Evolutionary conservation across 2,113 vertebrate genomes (phyloP).

Genomic region (Notechis scutatus): DNA sequence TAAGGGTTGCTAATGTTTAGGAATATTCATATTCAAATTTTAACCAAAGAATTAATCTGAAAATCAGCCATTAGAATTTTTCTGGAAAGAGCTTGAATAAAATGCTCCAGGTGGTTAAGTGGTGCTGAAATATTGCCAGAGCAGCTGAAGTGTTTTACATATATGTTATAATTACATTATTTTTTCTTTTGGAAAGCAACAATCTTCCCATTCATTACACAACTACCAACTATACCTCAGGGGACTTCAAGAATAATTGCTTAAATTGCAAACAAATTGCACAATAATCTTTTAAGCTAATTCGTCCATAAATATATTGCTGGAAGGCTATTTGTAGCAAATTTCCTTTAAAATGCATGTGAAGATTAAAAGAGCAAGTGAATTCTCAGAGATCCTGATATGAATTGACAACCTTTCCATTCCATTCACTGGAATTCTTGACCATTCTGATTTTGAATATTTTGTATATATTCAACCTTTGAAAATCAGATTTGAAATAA

Average conservation of each 20-base stretch:
- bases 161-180: not conserved
- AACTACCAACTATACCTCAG: not conserved
- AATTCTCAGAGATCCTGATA: not conserved
- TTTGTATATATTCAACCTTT: not conserved
- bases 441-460: not conserved
- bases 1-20: not conserved
- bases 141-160: not conserved
- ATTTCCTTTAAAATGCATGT: not conserved
- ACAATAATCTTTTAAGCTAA: not conserved
- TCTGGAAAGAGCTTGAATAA: not conserved
- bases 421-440: not conserved
- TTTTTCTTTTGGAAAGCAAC: not conserved
- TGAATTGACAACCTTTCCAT: not conserved
- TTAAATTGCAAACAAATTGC: slow-evolving; percentile 22
- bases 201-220: not conserved
- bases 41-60: not conserved
- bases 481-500: not conserved
- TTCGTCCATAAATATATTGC: not conserved
- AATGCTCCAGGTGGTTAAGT: not conserved
- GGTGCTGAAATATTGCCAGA: not conserved
- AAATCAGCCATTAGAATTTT: not conserved
- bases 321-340: not conserved
- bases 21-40: not conserved
- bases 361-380: not conserved
- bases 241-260: not conserved